Conservation (phyloP, 2,113 vertebrate genomes). For the Misgurnus anguillicaudatus region DNA sequence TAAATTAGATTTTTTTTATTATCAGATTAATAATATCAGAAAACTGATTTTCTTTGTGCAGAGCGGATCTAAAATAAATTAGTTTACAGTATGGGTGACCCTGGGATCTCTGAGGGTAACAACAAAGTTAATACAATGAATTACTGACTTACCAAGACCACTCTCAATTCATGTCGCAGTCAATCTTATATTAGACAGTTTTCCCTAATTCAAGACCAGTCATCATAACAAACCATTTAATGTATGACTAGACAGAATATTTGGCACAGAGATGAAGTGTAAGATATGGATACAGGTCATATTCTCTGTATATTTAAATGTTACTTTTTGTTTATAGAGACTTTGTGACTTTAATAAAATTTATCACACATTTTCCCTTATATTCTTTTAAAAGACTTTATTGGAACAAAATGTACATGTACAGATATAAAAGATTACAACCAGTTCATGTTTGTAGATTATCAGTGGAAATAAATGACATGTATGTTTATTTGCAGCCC, state of each 20-base stretch:
- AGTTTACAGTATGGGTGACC: not conserved
- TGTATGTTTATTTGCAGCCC: too few species aligned
- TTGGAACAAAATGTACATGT: too few species aligned
- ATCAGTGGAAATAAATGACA: too few species aligned
- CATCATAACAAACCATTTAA: not conserved
- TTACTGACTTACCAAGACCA: not conserved
- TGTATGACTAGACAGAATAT: not conserved
- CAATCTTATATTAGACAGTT: not conserved
- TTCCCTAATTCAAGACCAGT: not conserved
- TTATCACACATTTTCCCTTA: too few species aligned
- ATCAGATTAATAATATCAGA: not conserved
- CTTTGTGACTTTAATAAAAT: too few species aligned
- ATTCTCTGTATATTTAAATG: too few species aligned
- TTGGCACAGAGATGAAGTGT: not conserved
- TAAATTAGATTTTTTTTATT: too few species aligned
- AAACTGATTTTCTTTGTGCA: not conserved
- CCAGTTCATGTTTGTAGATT: too few species aligned
- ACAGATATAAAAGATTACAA: too few species aligned
- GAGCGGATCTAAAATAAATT: not conserved
- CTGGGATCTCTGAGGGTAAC: not conserved
- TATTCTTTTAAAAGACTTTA: too few species aligned
- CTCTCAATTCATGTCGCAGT: constrained; percentile 1
- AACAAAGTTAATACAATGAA: not conserved
- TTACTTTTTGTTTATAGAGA: too few species aligned
- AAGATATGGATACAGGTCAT: too few species aligned